Percentiles rank a stretch among this genome's conserved stretches.
Conservation (phyloP, 2,888 invertebrate species). For the Elaeidobius kamerunicus region DNA sequence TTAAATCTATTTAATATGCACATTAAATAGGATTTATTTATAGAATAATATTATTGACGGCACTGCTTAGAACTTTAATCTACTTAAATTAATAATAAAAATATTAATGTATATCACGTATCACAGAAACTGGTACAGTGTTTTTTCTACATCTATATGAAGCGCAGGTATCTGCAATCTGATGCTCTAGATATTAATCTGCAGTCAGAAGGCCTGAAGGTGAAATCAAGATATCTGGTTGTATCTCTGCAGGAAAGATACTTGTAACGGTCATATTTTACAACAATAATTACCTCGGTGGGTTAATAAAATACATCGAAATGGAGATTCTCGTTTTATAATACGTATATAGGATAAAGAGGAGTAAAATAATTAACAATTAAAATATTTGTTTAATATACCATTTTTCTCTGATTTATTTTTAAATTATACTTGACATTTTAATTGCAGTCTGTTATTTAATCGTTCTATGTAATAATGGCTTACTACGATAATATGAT, state of each 20-base stretch:
- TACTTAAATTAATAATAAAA: slow-evolving; percentile 9
- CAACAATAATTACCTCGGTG: slow-evolving; percentile 16
- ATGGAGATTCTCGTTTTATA: no score
- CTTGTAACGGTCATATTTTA: slow-evolving; percentile 18
- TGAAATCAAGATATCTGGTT: slow-evolving; percentile 14
- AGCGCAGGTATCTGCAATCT: slow-evolving; percentile 19
- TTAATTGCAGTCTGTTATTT: no score
- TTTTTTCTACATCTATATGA: slow-evolving; percentile 2
- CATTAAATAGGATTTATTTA: no score
- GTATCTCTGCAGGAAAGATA: slow-evolving; percentile 17
- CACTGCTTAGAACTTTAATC: slow-evolving; percentile 5
- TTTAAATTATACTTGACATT: no score
- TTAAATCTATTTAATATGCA: no score
- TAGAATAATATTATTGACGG: background rate
- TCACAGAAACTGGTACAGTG: slow-evolving; percentile 16
- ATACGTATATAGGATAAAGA: no score
- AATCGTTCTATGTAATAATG: no score
- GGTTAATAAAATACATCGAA: slow-evolving; percentile 9
- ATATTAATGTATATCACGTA: slow-evolving; percentile 10
- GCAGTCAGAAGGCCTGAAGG: slow-evolving; percentile 15
- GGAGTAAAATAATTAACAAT: no score
- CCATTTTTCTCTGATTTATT: no score
- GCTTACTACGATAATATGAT: no score
- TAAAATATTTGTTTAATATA: no score
- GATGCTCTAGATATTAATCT: slow-evolving; percentile 24